Evolutionary conservation across 1,140 invertebrate species (phyloP), one percentile per base, ranked within the genome.

Genomic region (Wasmannia auropunctata): DNA sequence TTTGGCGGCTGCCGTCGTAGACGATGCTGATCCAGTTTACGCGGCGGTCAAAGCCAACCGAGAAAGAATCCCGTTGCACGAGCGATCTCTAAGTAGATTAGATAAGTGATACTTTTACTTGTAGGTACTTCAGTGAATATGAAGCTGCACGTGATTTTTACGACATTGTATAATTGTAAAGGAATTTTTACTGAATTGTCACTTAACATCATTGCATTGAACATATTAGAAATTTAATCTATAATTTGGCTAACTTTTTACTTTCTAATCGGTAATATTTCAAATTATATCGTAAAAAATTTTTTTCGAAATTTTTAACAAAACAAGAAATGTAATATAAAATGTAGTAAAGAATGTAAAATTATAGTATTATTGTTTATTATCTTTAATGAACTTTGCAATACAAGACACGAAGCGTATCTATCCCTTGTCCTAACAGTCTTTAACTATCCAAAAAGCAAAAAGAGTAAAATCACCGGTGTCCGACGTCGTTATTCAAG

Each of bases 1-100:
- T 86, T 76, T 54, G 43, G 70, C 56, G 56, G 54, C 46, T 75
- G 69, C 72, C 43, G 31, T 65, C 65, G 37, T 74, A 74, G 67
- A 83, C 65, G 69, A 60, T 31, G 76, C 67, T 88, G 76, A 87
- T 88, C 70, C 70, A 54, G 69, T 88, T 88, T 87, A 76, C 37
- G 54, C 86, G 79, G n/a, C 77, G 58, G 75, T 75, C 70, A 84
- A 88, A 87, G 70, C 60, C 58, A 34, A 4, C 4, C 51, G 43
- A 10, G 16, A 65, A 87, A 83, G 86, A 88, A 87, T 84, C 51
- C 58, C 37, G 31, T 60, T 79, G 60, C 34, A 51, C 51, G 46
- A 46, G 51, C 28, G 51, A 34, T 11, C 16, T n/a, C n/a, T 49
- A 37, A 76, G 54, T 63, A 70, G 67, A 81, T 86, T 77, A 85